These are phyloP conservation scores for Xanthostigma xanthostigma DNA, from an alignment of 2,888 invertebrate species.

Conservation along the genomic window DNA sequence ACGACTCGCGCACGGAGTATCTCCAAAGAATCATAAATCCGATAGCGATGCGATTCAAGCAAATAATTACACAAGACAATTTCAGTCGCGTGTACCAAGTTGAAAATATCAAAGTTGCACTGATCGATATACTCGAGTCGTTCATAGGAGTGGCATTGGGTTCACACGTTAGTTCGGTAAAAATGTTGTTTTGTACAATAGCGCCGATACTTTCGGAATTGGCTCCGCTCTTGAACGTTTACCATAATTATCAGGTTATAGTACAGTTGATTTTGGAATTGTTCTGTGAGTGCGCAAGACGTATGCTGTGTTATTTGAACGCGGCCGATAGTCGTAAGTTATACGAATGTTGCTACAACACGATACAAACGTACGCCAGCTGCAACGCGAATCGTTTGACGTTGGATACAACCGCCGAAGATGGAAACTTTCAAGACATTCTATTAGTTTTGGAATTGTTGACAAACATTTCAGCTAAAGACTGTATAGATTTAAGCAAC, in stretches of 20 bases:
- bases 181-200: slow-evolving; percentile 41
- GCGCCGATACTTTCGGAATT: slow-evolving; percentile 49
- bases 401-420: slow-evolving; percentile 49
- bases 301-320: slow-evolving; percentile 48
- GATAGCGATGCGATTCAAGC: slow-evolving; percentile 35
- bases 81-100: slow-evolving; percentile 40
- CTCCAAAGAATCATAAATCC: slow-evolving; percentile 30
- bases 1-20: slow-evolving; percentile 21
- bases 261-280: slow-evolving; percentile 61
- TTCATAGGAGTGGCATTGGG: slow-evolving; percentile 59
- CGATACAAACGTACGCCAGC: slow-evolving; percentile 53
- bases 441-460: slow-evolving; percentile 65
- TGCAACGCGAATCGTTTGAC: slow-evolving; percentile 48
- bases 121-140: slow-evolving; percentile 62
- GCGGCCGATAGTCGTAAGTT: slow-evolving; percentile 45
- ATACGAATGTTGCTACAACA: slow-evolving; percentile 49
- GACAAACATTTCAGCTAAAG: slow-evolving; percentile 27
- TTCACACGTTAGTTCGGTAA: slow-evolving; percentile 31
- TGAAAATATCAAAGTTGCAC: slow-evolving; percentile 46
- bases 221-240: slow-evolving; percentile 53
- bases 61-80: slow-evolving; percentile 33
- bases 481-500: slow-evolving; percentile 26
- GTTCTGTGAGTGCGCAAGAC: slow-evolving; percentile 54
- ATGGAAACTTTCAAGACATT: slow-evolving; percentile 62
- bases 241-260: slow-evolving; percentile 66